These are phyloP conservation scores for Calameuta pallipes DNA, from an alignment of 2,888 invertebrate species.

Conservation along the genomic window DNA sequence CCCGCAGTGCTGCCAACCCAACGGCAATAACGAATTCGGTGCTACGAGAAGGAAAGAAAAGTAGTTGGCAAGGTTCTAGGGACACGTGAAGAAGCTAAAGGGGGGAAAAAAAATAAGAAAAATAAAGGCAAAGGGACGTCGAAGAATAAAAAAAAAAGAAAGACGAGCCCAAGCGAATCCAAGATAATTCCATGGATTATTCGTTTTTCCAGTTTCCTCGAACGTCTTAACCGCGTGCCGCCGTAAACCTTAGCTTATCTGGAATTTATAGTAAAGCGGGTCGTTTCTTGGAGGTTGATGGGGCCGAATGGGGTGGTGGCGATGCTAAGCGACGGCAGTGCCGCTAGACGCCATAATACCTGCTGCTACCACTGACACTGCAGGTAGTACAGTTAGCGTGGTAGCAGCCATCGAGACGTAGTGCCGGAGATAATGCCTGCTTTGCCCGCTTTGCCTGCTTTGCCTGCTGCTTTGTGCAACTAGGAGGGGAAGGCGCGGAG, in stretches of 20 bases:
- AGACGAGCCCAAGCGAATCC: conserved; percentile 26
- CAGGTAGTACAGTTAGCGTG: background rate
- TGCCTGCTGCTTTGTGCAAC: conserved; percentile 33
- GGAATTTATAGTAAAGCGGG: conserved; percentile 53
- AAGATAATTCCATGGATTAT: conserved; percentile 42
- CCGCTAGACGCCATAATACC: background rate
- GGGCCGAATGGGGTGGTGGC: conserved; percentile 14
- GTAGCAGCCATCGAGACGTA: background rate
- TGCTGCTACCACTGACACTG: background rate
- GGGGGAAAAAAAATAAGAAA: background rate
- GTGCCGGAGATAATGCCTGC: conserved; percentile 20
- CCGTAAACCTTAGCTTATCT: conserved; percentile 55
- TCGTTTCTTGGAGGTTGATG: conserved; percentile 45
- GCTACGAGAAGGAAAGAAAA: background rate
- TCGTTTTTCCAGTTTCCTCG: conserved; percentile 30
- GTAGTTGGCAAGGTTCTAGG: background rate
- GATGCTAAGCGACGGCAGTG: background rate
- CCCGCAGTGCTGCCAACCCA: background rate
- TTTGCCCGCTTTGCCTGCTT: conserved; percentile 28
- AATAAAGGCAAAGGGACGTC: background rate
- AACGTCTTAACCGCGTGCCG: conserved; percentile 39
- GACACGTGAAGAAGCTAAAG: background rate
- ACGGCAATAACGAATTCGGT: background rate
- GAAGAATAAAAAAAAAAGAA: background rate
- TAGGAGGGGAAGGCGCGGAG: background rate